Evolutionary conservation across 2,888 invertebrate genomes (phyloP), one percentile per base, ranked within the genome.

Genomic region (Smittia sp.): DNA sequence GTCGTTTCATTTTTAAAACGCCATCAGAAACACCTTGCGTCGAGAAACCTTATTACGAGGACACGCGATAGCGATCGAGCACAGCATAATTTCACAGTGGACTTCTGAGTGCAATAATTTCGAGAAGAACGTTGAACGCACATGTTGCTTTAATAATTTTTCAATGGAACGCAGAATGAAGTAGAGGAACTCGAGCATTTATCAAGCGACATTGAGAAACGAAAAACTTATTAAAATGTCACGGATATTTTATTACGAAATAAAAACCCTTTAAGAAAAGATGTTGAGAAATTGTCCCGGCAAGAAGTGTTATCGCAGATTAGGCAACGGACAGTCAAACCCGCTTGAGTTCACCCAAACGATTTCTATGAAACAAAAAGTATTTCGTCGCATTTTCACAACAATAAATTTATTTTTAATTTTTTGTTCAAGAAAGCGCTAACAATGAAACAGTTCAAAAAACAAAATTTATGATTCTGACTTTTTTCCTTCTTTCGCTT

Each of bases 11-110:
- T 22, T 58, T 20, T 63, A 15, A 63, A 63, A 63, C 15, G 63
- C 62, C 72, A 72, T 72, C 72, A 72, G 18, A n/a, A 72, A 39
- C 72, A 72, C 72, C 72, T 72, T 72, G 72, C 72, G 72, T 72
- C 72, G 24, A 52, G n/a, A 24, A 27, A 63, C 63, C 25, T 27
- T 27, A 63, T 27, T 27, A 63, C 52, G 58, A 72, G 72, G 72
- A 72, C 72, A 72, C 72, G 72, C 72, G 72, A 72, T 72, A 72
- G 54, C 54, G 15, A 72, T 72, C 72, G 62, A 20, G 25, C 25
- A 13, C 11, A 27, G 25, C 9, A 63, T 58, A 58, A 58, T 58
- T 58, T 54, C 32, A 62, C 39, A 39, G 54, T 69, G 69, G 69
- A 69, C 69, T 3, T n/a, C 11, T 7, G 24, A 63, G 27, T 63